phyloP scores from a whole-genome alignment of 1,140 invertebrate genomes.

The Drosophila tsacasi region DNA sequence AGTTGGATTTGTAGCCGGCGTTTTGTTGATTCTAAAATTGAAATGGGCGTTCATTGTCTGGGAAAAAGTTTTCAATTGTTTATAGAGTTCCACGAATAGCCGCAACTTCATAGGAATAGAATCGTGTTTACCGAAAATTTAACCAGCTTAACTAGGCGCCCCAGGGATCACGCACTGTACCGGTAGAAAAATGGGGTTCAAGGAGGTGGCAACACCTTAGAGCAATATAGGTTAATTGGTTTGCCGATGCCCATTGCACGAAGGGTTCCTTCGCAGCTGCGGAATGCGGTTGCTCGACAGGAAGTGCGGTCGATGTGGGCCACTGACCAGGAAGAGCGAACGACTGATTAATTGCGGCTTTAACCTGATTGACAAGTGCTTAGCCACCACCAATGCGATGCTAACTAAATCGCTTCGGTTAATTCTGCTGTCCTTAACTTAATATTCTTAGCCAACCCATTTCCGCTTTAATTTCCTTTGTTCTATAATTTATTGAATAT shows the following conservation, averaged over 20 bases:
- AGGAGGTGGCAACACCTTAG: conserved; percentile 23
- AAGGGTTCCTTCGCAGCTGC: conserved; percentile 52
- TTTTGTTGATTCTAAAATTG: conserved; percentile 78
- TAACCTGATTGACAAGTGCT: conserved; percentile 29
- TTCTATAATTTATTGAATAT: background rate
- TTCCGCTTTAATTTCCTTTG: background rate
- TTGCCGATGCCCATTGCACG: conserved; percentile 53
- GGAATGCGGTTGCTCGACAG: conserved; percentile 56
- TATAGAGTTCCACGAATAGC: conserved; percentile 68
- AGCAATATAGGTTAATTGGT: conserved; percentile 75
- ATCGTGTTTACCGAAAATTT: conserved; percentile 47
- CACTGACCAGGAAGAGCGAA: conserved; percentile 19
- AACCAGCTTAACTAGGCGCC: conserved; percentile 26
- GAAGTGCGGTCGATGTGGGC: conserved; percentile 41
- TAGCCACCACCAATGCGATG: background rate
- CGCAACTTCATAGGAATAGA: conserved; percentile 23
- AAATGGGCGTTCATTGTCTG: conserved; percentile 76
- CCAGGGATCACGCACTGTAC: conserved; percentile 42
- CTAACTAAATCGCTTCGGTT: background rate
- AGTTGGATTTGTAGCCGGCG: conserved; percentile 44
- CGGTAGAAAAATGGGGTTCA: background rate
- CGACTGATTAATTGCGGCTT: conserved; percentile 44
- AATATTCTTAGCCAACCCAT: background rate
- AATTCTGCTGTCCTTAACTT: background rate
- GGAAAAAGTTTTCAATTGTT: conserved; percentile 78